phyloP scores from a whole-genome alignment of 2,113 vertebrate species.

The Propithecus coquereli region DNA sequence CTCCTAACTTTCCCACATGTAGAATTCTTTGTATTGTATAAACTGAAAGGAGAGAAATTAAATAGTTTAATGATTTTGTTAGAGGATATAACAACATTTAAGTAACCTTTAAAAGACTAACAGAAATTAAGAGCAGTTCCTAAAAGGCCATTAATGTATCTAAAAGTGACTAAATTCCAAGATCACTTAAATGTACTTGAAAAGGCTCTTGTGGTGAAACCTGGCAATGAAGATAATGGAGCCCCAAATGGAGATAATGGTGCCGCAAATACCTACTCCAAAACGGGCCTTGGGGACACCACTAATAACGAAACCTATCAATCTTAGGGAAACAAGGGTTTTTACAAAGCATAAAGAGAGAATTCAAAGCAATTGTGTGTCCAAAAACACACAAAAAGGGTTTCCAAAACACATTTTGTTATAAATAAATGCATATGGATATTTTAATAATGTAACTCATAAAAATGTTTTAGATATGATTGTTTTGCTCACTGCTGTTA shows the following conservation, averaged over 20 bases:
- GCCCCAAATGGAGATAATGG: too few relatives aligned
- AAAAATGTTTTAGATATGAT: neutral
- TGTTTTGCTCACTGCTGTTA: neutral
- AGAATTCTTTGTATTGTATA: conserved; percentile 9
- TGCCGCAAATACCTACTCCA: neutral
- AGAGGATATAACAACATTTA: conserved; percentile 29
- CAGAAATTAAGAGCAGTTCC: conserved; percentile 18
- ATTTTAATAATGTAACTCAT: neutral
- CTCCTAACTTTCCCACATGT: conserved; percentile 20
- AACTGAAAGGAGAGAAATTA: conserved; percentile 48
- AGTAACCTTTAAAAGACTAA: conserved; percentile 39
- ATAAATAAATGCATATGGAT: neutral
- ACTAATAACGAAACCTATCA: neutral
- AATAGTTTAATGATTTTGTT: conserved; percentile 47
- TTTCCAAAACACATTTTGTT: neutral
- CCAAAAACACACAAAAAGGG: neutral
- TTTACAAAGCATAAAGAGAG: neutral
- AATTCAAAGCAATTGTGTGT: neutral
- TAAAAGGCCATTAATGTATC: conserved; percentile 24
- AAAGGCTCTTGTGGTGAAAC: conserved; percentile 17
- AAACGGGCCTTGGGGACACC: neutral
- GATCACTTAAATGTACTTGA: conserved; percentile 17
- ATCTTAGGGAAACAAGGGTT: neutral
- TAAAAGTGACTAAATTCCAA: conserved; percentile 27
- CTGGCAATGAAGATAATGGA: neutral